Evolutionary conservation across 2,797 vertebrate genomes (phyloP), one percentile per base, ranked within the genome.

Genomic region (Chromis chromis): DNA sequence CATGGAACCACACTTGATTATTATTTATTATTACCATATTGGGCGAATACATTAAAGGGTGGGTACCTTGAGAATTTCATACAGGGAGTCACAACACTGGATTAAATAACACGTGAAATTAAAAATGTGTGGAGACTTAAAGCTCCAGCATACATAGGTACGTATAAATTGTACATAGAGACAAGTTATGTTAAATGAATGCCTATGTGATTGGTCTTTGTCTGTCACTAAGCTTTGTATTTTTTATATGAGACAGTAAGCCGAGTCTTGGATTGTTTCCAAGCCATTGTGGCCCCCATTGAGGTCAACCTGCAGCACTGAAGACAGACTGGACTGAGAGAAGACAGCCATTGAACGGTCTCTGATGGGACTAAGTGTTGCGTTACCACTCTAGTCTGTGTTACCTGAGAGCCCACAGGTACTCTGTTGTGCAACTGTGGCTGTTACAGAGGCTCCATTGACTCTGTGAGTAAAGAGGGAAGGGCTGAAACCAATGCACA

Each of bases 11-110:
- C 74, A 79, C 64, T 73, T 86, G 46, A 77, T 89, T 54, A 52
- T 82, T 90, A 92, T 92, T 93, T 93, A 93, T 93, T 89, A 76
- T 21, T 36, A 65, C 58, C 83, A 65, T 71, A 42, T 78, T 76
- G 36, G 81, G 46, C 78, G 74, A 78, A 73, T 71, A 62, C 27
- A 65, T 50, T 61, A 46, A 74, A 55, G 24, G 59, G 74, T 70
- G 31, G 27, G 57, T 69, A 69, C 66, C 27, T 65, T 73, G 64
- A 60, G 69, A 65, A 65, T 81, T 65, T 53, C 49, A 79, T n/a
- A 82, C 65, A 79, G 78, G 76, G 78, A 92, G 92, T 93, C 88
- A 25, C 66, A 79, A 92, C 92, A 94, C 92, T 93, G 92, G 88
- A 93, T 73, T 66, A 65, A 86, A 77, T 68, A 69, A 75, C 40